Percentiles rank a stretch among this genome's conserved stretches.
phyloP scores from a whole-genome alignment of 2,888 invertebrate species.

The Phalangium opilio region DNA sequence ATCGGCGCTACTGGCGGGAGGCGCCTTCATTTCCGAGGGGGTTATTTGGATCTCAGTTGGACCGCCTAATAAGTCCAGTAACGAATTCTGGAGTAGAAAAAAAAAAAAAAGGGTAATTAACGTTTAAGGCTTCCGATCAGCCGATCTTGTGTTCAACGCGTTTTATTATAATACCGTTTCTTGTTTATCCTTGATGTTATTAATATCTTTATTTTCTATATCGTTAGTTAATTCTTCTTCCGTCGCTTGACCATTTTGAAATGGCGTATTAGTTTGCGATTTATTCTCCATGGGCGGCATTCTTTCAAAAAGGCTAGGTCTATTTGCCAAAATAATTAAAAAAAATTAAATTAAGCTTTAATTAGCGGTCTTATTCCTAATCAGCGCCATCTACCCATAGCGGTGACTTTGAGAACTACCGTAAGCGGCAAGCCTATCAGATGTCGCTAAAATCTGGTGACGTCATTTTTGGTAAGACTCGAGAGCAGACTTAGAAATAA shows the following conservation, averaged over 20 bases:
- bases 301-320: constrained; percentile 71
- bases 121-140: no score
- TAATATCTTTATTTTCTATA: constrained; percentile 20
- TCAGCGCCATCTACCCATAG: no score
- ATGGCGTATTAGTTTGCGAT: constrained; percentile 25
- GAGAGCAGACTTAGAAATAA: no score
- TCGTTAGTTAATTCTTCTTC: constrained; percentile 17
- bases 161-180: no score
- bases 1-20: constrained; percentile 35
- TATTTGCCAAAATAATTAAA: no score
- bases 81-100: constrained; percentile 48
- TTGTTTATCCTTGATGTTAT: not conserved
- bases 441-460: no score
- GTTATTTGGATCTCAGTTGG: constrained; percentile 21
- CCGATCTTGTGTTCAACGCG: no score
- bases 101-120: not conserved
- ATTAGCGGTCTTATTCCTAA: no score
- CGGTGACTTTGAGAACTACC: no score
- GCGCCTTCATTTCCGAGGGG: not conserved
- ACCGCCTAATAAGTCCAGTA: constrained; percentile 71
- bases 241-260: constrained; percentile 22
- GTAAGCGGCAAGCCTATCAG: no score
- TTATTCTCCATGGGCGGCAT: constrained; percentile 84
- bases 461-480: no score
- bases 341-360: no score